phyloP scores from a whole-genome alignment of 1,140 invertebrate species.

The Mycetomoellerius zeteki region DNA sequence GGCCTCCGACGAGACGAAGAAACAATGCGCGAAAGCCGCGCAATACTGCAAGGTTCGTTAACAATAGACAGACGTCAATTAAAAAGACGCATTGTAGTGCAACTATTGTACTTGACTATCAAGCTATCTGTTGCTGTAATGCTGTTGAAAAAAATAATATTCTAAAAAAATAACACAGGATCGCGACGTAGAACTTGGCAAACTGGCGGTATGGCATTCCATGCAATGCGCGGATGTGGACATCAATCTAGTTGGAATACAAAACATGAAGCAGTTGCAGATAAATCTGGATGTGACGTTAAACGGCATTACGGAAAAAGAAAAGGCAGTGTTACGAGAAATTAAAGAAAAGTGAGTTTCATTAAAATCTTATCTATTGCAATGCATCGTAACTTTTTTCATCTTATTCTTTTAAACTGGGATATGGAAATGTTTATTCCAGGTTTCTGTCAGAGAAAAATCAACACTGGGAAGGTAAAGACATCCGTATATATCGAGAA shows the following conservation, averaged over 20 bases:
- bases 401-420: background rate
- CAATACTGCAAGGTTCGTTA: conserved; percentile 89
- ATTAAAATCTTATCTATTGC: background rate
- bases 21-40: conserved; percentile 88
- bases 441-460: conserved; percentile 84
- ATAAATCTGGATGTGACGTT: conserved; percentile 87
- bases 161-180: conserved; percentile 82
- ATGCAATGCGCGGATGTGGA: conserved; percentile 87
- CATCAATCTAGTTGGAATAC: conserved; percentile 91
- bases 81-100: background rate
- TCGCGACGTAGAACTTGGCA: conserved; percentile 90
- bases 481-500: conserved; percentile 79
- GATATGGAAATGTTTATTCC: conserved; percentile 52
- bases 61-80: background rate
- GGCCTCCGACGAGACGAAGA: conserved; percentile 90
- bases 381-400: background rate
- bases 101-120: conserved; percentile 1
- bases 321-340: conserved; percentile 88
- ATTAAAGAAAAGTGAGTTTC: conserved; percentile 89
- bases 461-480: conserved; percentile 87
- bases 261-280: conserved; percentile 88
- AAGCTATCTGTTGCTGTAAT: conserved; percentile 12
- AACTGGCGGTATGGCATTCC: conserved; percentile 91
- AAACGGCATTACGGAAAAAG: conserved; percentile 89
- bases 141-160: conserved; percentile 7